Percentiles rank a stretch among this genome's conserved stretches.
Conservation (phyloP, 2,113 vertebrate species). For the Sander lucioperca region DNA sequence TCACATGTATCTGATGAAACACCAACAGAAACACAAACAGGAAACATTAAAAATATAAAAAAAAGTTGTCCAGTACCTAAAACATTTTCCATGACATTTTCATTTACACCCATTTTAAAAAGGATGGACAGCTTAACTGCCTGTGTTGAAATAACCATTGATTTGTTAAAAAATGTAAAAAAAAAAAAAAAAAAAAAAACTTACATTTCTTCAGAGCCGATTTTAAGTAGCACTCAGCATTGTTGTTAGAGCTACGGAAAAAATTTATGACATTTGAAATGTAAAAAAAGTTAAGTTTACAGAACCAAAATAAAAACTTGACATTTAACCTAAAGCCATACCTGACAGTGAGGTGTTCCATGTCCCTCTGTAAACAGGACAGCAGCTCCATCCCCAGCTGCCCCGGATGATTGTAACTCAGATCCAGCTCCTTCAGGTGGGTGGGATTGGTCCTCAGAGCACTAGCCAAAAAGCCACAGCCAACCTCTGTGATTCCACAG, state of each 20-base stretch:
- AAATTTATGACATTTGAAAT: not conserved
- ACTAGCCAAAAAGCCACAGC: slow-evolving; percentile 9
- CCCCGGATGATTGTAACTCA: slow-evolving; percentile 43
- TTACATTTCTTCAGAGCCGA: slow-evolving; percentile 54
- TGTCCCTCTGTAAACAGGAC: slow-evolving; percentile 3
- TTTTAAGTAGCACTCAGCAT: slow-evolving; percentile 46
- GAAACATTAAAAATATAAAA: not conserved
- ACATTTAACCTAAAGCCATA: not conserved
- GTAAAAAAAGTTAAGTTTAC: too few species aligned
- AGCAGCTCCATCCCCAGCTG: slow-evolving; percentile 13
- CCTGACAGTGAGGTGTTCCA: slow-evolving; percentile 24
- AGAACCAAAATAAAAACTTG: not conserved
- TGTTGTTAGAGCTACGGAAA: not conserved
- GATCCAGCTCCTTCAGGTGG: slow-evolving; percentile 42
- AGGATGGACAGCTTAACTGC: not conserved
- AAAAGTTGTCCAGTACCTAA: too few species aligned
- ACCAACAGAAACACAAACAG: not conserved
- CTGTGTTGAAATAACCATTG: not conserved
- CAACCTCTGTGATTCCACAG: slow-evolving; percentile 39
- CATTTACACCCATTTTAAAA: too few species aligned
- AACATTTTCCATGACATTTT: too few species aligned
- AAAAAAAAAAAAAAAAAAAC: not conserved
- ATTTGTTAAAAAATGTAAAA: not conserved
- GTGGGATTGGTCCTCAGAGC: slow-evolving; percentile 11
- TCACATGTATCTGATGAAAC: slow-evolving; percentile 28